Evolutionary conservation across 2,888 invertebrate species (phyloP), one percentile per base, ranked within the genome.

Genomic region (Latrodectus elegans): DNA sequence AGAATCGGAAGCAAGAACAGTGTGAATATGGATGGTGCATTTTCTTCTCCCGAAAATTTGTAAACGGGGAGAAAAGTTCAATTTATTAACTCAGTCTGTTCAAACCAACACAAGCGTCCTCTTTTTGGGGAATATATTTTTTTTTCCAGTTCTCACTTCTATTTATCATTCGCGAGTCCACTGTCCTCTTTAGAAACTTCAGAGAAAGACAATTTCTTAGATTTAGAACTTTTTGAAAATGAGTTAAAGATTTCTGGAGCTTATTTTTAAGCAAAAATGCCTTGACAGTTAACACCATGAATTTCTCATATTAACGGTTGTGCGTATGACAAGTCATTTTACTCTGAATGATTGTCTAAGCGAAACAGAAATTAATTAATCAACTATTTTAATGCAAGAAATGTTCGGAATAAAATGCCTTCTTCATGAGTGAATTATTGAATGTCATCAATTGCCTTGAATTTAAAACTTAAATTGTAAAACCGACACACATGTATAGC

Each of bases 11-110:
- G 76, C 64, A 83, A 83, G 76, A 76, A 76, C 60, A 71, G 76
- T 76, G 60, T 75, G 83, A 83, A 83, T 83, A 76, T 83, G 76
- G 83, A 83, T 83, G 83, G 83, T 71, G 83, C 22, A 83, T 83
- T 83, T 77, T 83, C 83, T 64, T 53, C 83, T 51, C 83, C 64
- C 64, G 83, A 76, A 83, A 83, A 83, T 76, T 83, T 83, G 83
- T 76, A 71, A 83, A 83, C 76, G 83, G 75, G 71, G 76, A 80
- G 80, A 83, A 76, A 83, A 76, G 76, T 76, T 83, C 71, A 71
- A 77, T 77, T 83, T 83, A 77, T 77, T 83, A 76, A 83, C 76
- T 71, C 51, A 17, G 53, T 0, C 12, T 51, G 75, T 51, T 55
- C 52, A 26, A 17, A 53, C 71, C 64, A 83, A 76, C 70, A 73